Percentiles rank a stretch among this genome's conserved stretches.
phyloP scores from a whole-genome alignment of 2,113 vertebrate species.

The Corythoichthys intestinalis region DNA sequence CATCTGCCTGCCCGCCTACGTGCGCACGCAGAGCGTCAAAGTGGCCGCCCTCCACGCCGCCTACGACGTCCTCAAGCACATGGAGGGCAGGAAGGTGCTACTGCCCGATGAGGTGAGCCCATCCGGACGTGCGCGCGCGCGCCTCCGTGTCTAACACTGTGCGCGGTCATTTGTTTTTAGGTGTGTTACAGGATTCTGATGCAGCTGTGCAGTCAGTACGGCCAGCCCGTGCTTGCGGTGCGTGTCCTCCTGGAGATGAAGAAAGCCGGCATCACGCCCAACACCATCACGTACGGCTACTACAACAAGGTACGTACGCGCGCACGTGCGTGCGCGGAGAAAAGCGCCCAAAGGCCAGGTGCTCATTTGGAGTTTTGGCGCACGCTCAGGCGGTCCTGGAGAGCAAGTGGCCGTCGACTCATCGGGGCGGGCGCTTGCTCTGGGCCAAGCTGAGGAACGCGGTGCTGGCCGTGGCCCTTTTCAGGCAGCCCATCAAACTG shows the following conservation, averaged over 20 bases:
- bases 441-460: conserved; percentile 94
- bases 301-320: conserved; percentile 85
- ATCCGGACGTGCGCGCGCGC: background rate
- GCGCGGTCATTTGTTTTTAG: conserved; percentile 51
- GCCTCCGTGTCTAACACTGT: too few relatives aligned
- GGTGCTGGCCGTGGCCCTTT: conserved; percentile 87
- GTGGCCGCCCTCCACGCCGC: conserved; percentile 83
- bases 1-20: conserved; percentile 87
- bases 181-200: conserved; percentile 94
- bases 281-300: conserved; percentile 87
- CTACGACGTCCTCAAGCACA: conserved; percentile 88
- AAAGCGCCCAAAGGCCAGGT: too few relatives aligned
- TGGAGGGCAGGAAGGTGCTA: conserved; percentile 89
- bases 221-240: conserved; percentile 90
- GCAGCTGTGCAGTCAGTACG: conserved; percentile 94
- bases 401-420: conserved; percentile 91
- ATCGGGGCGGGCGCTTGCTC: conserved; percentile 83
- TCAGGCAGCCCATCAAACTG: conserved; percentile 81
- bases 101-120: conserved; percentile 84
- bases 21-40: conserved; percentile 77
- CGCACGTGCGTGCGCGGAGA: background rate
- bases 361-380: too few relatives aligned
- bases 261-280: conserved; percentile 88
- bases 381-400: conserved; percentile 84
- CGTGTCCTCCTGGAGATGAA: conserved; percentile 93